Base-by-base conservation (phyloP, 2,888 invertebrate species). In the Diaphora mendica region DNA sequence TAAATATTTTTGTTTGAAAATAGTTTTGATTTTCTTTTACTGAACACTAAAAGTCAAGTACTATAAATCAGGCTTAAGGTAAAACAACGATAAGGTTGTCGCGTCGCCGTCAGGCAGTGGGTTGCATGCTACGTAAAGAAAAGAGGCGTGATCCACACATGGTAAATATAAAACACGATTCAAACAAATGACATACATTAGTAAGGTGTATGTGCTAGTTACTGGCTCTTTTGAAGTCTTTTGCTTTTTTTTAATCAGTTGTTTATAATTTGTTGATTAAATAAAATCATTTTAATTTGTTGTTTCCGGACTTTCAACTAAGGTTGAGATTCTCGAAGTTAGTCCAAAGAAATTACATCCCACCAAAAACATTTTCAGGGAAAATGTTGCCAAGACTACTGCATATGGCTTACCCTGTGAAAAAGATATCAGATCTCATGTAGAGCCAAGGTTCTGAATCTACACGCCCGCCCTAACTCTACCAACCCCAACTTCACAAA, bases 91-190 rank as follows among this genome's bases (percentile, higher is more conserved):
- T 64, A 30, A 73, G 62, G 73, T 33, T 64, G 70, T 64, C 73
- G 64, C 39, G 51, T 70, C 74, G 62, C 39, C 39, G 48, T 48
- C 76, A 69, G 66, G n/a, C 73, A 80, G 73, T 76, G 68, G 68
- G 71, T 26, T 62, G 68, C 72, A 68, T 68, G 68, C 15, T 51
- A 72, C 71, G 15, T 42, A 55, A 30, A 23, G 23, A 72, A 59
- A 67, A 42, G 9, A 74, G 78, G 70, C 82, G 30, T 23, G 78
- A 68, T 78, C 77, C 35, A 64, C 70, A 70, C 75, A 55, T 42
- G 72, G 75, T 39, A 44, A n/a, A 35, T 35, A 75, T 80, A 78
- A 78, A 75, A 76, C 75, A 51, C 75, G 72, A 77, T 76, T 68
- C 76, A 55, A 82, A 76, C 64, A 78, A 73, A 33, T 64, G 64